These are phyloP conservation scores for Hystrix cristata DNA, from an alignment of 2,113 vertebrate species.

Conservation along the genomic window DNA sequence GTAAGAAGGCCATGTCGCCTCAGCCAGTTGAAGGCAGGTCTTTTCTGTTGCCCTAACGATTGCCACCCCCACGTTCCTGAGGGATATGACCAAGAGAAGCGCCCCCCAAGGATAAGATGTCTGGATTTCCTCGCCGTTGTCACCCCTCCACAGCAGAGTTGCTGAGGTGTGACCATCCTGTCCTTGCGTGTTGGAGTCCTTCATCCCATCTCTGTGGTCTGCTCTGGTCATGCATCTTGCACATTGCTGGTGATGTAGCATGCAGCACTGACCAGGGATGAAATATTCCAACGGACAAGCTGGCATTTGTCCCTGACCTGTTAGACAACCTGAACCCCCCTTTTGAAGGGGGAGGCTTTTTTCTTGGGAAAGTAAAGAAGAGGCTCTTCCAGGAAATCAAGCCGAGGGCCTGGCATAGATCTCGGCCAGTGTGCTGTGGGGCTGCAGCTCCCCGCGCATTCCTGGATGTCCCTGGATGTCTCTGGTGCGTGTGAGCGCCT, in stretches of 20 bases:
- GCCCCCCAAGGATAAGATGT: background rate
- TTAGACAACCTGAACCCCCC: background rate
- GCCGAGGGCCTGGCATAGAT: background rate
- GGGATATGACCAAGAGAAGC: background rate
- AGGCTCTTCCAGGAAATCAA: background rate
- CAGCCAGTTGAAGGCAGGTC: background rate
- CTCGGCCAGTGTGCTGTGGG: background rate
- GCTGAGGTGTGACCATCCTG: background rate
- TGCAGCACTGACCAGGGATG: background rate
- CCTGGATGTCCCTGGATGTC: background rate
- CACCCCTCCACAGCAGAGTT: background rate
- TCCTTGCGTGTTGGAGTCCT: background rate
- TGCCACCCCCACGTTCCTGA: background rate
- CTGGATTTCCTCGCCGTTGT: background rate
- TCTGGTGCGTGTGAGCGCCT: background rate
- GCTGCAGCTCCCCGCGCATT: background rate
- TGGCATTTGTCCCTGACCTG: background rate
- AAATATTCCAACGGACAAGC: background rate
- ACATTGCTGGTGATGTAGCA: background rate
- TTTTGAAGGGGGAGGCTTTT: background rate
- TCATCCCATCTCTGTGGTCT: background rate
- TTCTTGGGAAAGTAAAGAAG: background rate
- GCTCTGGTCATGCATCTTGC: background rate
- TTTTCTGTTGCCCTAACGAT: background rate
- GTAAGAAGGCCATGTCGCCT: background rate